Base-by-base conservation (phyloP, 2,888 invertebrate species). In the Camptogramma bilineatum region DNA sequence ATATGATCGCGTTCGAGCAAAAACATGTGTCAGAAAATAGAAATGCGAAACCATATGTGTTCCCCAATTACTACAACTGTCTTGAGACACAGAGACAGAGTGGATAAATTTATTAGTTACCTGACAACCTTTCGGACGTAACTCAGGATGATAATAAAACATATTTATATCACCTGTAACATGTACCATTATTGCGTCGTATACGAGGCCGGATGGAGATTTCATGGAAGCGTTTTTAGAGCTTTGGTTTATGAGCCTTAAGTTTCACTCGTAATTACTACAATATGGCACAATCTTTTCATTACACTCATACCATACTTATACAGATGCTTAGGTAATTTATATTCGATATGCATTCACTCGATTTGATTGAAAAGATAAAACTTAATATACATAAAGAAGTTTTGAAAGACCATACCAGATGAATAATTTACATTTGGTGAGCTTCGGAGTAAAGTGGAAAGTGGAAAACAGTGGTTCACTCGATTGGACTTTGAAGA, bases 91-190 rank as follows among this genome's bases (percentile, higher is more conserved):
- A 48, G 42, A 60, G 56, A 61, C 52, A 44, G 17, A 53, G 61
- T 54, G 57, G 57, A 65, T 58, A 52, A 50, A 65, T 64, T 56
- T 64, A 62, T 62, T 62, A 57, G 53, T 46, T 51, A 39, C 48
- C 50, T 48, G 61, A 61, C 65, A 65, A 61, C 57, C 61, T 62
- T 51, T 61, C 55, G 65, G 57, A 51, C 52, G 56, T 50, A 53
- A 57, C 57, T 64, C 53, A 53, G 65, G 46, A 56, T 61, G 61
- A 65, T 61, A 57, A 65, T 57, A 57, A 61, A 57, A 61, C 57
- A 61, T 65, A 52, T 60, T 64, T 64, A 55, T 64, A 52, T 60
- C 55, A 60, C 52, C 60, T 55, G 64, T 56, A 64, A 64, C 64
- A 47, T 19, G 59, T 54, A 13, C 42, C 52, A 47, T 56, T 64